A percentile compares a stretch with the other conserved stretches of the same genome.
These are phyloP conservation scores for Sebastes itinus DNA, from an alignment of 2,797 vertebrate genomes.

Conservation along the genomic window DNA sequence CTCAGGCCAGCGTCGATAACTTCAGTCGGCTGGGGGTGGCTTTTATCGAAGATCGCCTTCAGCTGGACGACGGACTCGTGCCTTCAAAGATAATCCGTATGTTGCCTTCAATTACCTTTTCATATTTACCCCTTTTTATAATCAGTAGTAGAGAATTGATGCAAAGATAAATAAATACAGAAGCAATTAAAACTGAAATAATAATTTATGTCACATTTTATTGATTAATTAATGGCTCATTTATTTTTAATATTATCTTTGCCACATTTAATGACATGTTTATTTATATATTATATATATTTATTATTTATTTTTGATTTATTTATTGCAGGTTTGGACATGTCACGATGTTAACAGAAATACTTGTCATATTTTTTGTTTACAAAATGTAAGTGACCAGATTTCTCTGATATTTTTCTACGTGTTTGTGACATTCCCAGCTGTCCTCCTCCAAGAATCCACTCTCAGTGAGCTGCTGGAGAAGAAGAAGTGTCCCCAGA, in stretches of 20 bases:
- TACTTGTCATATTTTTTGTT: background rate
- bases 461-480: conserved; percentile 74
- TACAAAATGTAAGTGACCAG: background rate
- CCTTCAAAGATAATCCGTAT: conserved; percentile 93
- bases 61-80: conserved; percentile 89
- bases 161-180: no score
- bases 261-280: no score
- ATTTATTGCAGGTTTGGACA: no score
- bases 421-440: conserved; percentile 64
- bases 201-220: no score
- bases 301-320: no score
- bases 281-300: no score
- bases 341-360: background rate
- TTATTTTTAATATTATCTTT: no score
- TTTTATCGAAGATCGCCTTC: conserved; percentile 93
- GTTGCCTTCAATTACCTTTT: conserved; percentile 60
- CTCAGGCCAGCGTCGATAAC: conserved; percentile 90
- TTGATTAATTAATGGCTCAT: no score
- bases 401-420: background rate
- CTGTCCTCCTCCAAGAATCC: conserved; percentile 85
- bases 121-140: background rate
- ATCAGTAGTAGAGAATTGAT: background rate
- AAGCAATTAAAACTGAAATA: no score
- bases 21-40: conserved; percentile 92
- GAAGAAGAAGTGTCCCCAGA: conserved; percentile 15